Evolutionary conservation across 2,888 invertebrate species (phyloP).

Genomic region (Lochmaea capreae): DNA sequence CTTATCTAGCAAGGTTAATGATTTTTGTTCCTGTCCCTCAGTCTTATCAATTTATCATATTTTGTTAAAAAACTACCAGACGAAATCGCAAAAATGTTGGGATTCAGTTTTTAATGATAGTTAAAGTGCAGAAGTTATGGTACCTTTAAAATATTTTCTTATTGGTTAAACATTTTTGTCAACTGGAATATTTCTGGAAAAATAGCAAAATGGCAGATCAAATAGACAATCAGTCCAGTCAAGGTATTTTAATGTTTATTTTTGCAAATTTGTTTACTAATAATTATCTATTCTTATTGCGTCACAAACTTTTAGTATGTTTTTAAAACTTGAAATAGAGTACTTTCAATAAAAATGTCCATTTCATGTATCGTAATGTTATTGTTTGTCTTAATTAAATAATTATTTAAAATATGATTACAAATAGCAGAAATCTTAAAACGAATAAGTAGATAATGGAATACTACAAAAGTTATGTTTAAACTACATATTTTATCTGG

Average conservation of each 20-base stretch:
- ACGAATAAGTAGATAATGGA: not conserved
- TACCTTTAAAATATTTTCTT: constrained; percentile 24
- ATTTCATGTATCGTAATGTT: not conserved
- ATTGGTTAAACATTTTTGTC: constrained; percentile 28
- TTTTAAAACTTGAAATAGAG: constrained; percentile 3
- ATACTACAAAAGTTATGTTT: not conserved
- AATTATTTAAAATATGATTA: not conserved
- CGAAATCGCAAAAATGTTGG: constrained; percentile 21
- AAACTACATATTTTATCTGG: too few relatives aligned
- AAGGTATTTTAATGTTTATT: constrained; percentile 48
- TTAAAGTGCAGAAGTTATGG: constrained; percentile 30
- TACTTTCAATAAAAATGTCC: constrained; percentile 6
- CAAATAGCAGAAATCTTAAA: not conserved
- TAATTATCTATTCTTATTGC: constrained; percentile 20
- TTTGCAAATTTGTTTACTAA: constrained; percentile 24
- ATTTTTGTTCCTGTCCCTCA: constrained; percentile 32
- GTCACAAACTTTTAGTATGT: not conserved
- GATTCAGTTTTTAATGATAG: constrained; percentile 12
- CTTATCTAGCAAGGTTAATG: constrained; percentile 32
- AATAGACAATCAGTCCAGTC: constrained; percentile 75
- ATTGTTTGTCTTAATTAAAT: not conserved
- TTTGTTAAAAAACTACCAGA: constrained; percentile 15
- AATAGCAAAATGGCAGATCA: constrained; percentile 76
- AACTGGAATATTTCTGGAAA: constrained; percentile 23
- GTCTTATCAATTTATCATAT: constrained; percentile 7